Base-by-base conservation (phyloP, 1,140 invertebrate genomes). In the Drosophila eugracilis region DNA sequence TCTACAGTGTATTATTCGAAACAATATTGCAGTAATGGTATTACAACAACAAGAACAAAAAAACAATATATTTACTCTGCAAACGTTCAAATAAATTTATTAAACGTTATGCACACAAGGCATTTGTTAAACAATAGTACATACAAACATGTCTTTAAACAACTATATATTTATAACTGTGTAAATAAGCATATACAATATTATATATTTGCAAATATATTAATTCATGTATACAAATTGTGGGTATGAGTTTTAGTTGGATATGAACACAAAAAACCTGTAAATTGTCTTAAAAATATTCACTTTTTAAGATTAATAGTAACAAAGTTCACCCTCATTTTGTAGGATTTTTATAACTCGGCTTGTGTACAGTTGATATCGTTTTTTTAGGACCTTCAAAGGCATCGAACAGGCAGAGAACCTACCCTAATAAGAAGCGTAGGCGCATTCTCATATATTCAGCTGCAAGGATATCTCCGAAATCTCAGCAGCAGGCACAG, bases 31-130 rank as follows among this genome's bases (percentile, higher is more conserved):
- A 53, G 26, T 37, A 55, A 65, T 45, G 24, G 30, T 53, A 69
- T 63, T 50, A 57, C 42, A 47, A 32, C 30, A 26, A 26, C 26
- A 32, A 32, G 53, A 72, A 44, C n/a, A n/a, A n/a, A n/a, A n/a
- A n/a, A n/a, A n/a, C n/a, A n/a, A 47, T 57, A 53, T 65, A 47
- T 48, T 45, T 65, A 66, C 22, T 48, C 62, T 41, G 21, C 60
- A 36, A 63, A 52, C 60, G 63, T 79, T 75, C 77, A 81, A 76
- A 80, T 76, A 76, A 34, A 76, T 66, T 52, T 81, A 81, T 71
- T 41, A 32, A 71, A 60, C 60, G 63, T 42, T 67, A 67, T 67
- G 63, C 60, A 50, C 63, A 67, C 60, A 34, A 15, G 45, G 63
- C 63, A 67, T 67, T 67, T 67, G 63, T 67, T 67, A 34, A 67